These are phyloP conservation scores for Anadara kagoshimensis DNA, from an alignment of 1,140 invertebrate species.

Conservation along the genomic window DNA sequence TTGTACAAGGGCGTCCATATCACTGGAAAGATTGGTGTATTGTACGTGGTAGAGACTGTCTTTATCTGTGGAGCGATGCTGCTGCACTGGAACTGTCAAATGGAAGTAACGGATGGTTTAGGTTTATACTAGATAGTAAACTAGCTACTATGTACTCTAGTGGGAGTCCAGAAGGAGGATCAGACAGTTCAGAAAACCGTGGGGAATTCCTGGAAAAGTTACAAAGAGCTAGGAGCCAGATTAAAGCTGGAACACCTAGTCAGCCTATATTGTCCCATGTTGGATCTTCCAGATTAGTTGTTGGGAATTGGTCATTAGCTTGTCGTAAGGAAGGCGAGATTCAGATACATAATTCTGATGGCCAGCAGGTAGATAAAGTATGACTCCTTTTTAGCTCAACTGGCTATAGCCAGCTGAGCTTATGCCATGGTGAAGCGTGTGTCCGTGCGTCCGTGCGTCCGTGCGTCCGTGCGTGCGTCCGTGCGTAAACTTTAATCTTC, in stretches of 20 bases:
- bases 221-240: slow-evolving; percentile 90
- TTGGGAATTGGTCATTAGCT: slow-evolving; percentile 85
- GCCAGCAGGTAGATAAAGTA: slow-evolving; percentile 74
- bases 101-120: slow-evolving; percentile 98
- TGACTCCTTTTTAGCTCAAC: neutral
- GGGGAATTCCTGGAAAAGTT: slow-evolving; percentile 98
- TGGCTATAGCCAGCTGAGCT: too few relatives aligned
- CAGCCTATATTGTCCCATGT: slow-evolving; percentile 90
- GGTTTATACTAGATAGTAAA: slow-evolving; percentile 97
- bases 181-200: slow-evolving; percentile 87
- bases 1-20: slow-evolving; percentile 90
- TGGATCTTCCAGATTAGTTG: slow-evolving; percentile 84
- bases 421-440: too few relatives aligned
- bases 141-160: slow-evolving; percentile 98
- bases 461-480: too few relatives aligned
- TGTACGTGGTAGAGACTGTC: slow-evolving; percentile 93
- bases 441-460: too few relatives aligned
- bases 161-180: slow-evolving; percentile 96
- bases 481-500: too few relatives aligned
- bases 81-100: slow-evolving; percentile 98
- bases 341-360: slow-evolving; percentile 73
- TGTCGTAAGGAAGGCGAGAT: slow-evolving; percentile 72
- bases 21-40: slow-evolving; percentile 98
- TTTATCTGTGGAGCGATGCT: slow-evolving; percentile 97
- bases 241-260: slow-evolving; percentile 86